Evolutionary conservation across 1,140 invertebrate genomes (phyloP), one percentile per base, ranked within the genome.

Genomic region (Brachionus manjavacas): DNA sequence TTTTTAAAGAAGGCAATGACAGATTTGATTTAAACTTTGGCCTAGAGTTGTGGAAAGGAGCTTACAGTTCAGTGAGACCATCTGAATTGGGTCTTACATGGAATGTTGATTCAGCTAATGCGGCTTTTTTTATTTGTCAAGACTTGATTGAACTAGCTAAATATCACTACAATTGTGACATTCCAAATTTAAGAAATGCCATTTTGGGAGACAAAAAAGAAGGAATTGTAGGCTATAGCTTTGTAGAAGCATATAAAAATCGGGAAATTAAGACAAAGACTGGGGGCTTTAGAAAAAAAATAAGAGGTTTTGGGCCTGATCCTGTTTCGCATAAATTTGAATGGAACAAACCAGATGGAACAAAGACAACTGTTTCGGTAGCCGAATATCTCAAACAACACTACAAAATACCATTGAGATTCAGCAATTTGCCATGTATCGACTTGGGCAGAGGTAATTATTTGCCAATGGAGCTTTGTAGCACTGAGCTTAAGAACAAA

Each of bases 231-330:
- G 79, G 79, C 0, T 20, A 20, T 20, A 60, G 60, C 20, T 81
- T 81, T 68, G n/a, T 81, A 3, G 52, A 60, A 43, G 14, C 0
- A 2, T 81, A 81, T 23, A 60, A 14, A 11, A 46, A 35, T 64
- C 79, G 79, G 20, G 79, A 81, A 6, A 68, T 81, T 4, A 81
- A 81, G n/a, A 81, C 79, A 39, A 81, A 81, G 43, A 81, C 79
- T 12, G 79, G 79, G 3, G 79, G 79, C 9, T 81, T 81, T 68
- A 81, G 79, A 64, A 81, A 81, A 64, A 81, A 81, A 81, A 81
- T 81, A 41, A 35, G 52, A 64, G n/a, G 25, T 20, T 81, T 81
- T 35, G 79, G 79, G 11, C 79, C 79, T 12, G 64, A 81, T 64
- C 35, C 79, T n/a, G 16, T 60, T 2, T 41, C 16, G 3, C 25